Percentiles rank a stretch among this genome's conserved stretches.
Conservation (phyloP, 1,140 invertebrate genomes). For the Drosophila athabasca region DNA sequence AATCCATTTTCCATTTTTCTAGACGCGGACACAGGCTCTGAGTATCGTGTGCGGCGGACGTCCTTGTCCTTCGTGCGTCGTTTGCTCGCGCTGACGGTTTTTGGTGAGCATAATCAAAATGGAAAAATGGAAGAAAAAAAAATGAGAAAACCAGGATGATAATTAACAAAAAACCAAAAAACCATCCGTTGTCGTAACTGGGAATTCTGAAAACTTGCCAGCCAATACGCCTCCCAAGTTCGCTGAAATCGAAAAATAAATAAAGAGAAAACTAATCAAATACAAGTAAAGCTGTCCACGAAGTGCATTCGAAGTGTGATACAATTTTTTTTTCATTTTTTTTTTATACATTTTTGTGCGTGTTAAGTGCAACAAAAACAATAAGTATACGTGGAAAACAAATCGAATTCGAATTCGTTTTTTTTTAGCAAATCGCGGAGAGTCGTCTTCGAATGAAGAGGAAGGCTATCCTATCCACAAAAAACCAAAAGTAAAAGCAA, state of each 20-base stretch:
- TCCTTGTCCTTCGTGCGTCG: constrained; percentile 71
- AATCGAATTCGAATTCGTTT: neutral
- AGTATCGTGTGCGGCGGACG: constrained; percentile 69
- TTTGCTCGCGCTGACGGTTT: constrained; percentile 58
- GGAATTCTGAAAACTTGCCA: too few species aligned
- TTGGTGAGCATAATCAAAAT: constrained; percentile 38
- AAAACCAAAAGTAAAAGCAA: constrained; percentile 7
- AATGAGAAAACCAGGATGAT: constrained; percentile 9
- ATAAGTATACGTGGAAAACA: constrained; percentile 38
- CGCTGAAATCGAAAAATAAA: neutral
- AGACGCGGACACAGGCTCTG: constrained; percentile 63
- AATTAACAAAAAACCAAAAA: constrained; percentile 3
- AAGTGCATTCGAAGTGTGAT: neutral
- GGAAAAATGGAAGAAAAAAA: constrained; percentile 11
- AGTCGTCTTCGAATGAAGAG: constrained; percentile 32
- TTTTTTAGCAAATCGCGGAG: constrained; percentile 9
- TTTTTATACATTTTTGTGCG: constrained; percentile 15
- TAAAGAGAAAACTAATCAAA: neutral
- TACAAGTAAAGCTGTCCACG: neutral
- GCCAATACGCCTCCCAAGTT: too few species aligned
- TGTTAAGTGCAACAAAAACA: constrained; percentile 15
- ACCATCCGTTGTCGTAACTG: constrained; percentile 1
- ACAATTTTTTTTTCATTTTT: constrained; percentile 7
- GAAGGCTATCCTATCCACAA: constrained; percentile 16
- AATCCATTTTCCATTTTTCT: constrained; percentile 72